Evolutionary conservation across 2,888 invertebrate genomes (phyloP).

Genomic region (Elmis aenea): DNA sequence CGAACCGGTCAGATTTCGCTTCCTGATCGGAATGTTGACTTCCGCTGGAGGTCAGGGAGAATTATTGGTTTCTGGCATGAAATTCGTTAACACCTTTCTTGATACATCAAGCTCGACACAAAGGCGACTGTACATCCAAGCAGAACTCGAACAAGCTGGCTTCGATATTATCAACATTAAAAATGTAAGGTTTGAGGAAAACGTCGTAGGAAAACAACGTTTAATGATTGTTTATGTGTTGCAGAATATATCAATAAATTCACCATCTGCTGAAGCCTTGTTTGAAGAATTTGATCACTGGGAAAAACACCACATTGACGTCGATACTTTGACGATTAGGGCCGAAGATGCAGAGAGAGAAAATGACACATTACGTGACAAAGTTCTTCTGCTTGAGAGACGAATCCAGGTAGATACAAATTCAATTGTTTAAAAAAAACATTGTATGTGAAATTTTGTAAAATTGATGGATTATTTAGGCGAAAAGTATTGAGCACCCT

Average conservation of each 20-base stretch:
- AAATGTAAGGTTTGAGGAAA: too few relatives aligned
- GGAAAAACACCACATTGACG: constrained; percentile 73
- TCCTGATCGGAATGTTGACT: constrained; percentile 83
- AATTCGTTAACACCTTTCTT: constrained; percentile 79
- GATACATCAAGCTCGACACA: constrained; percentile 71
- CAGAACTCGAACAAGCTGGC: constrained; percentile 77
- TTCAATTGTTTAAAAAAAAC: too few relatives aligned
- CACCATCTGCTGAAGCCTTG: constrained; percentile 59
- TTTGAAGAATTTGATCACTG: constrained; percentile 69
- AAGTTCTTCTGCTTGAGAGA: constrained; percentile 65
- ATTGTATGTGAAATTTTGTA: constrained; percentile 1
- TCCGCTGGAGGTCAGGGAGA: constrained; percentile 67
- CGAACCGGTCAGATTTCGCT: constrained; percentile 88
- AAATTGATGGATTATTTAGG: too few relatives aligned
- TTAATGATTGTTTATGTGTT: constrained; percentile 24
- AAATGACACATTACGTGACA: constrained; percentile 59
- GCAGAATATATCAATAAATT: constrained; percentile 61
- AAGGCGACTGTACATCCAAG: constrained; percentile 77
- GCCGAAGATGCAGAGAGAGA: constrained; percentile 67
- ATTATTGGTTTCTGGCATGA: constrained; percentile 72
- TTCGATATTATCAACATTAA: constrained; percentile 61
- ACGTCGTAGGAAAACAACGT: too few relatives aligned
- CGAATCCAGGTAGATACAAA: constrained; percentile 62
- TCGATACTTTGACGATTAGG: constrained; percentile 67
- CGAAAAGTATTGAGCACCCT: too few relatives aligned